Percentiles rank a stretch among this genome's conserved stretches.
Evolutionary conservation across 2,888 invertebrate genomes (phyloP).

Genomic region (Sphaerophoria taeniata): DNA sequence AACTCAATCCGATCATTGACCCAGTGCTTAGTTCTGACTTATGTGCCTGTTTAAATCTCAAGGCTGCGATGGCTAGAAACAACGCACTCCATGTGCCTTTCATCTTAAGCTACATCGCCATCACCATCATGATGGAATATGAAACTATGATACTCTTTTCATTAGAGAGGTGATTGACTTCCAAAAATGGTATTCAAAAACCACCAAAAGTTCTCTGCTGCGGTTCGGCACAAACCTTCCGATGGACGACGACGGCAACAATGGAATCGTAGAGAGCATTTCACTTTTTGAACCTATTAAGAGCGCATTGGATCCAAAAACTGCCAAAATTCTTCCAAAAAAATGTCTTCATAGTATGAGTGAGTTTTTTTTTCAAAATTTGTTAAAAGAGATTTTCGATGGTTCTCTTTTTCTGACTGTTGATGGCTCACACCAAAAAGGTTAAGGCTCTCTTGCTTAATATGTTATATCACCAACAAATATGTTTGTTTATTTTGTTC

Average conservation of each 20-base stretch:
- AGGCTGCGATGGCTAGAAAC: constrained; percentile 63
- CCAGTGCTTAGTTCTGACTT: constrained; percentile 69
- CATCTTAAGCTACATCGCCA: constrained; percentile 3
- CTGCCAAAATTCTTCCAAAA: constrained; percentile 50
- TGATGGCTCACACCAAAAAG: constrained; percentile 17
- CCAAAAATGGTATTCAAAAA: constrained; percentile 38
- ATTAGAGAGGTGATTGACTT: constrained; percentile 69
- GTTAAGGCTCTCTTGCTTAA: constrained; percentile 71
- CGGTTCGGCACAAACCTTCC: too few species aligned
- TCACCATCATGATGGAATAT: constrained; percentile 56
- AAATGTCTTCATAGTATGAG: constrained; percentile 27
- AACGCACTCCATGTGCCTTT: constrained; percentile 6
- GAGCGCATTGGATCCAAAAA: constrained; percentile 48
- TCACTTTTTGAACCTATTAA: constrained; percentile 70
- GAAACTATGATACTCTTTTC: constrained; percentile 68
- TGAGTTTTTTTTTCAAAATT: constrained; percentile 20
- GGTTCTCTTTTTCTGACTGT: constrained; percentile 42
- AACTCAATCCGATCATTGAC: constrained; percentile 72
- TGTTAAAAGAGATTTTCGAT: constrained; percentile 44
- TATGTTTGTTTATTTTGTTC: constrained; percentile 44
- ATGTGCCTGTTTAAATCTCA: constrained; percentile 72
- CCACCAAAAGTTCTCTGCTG: constrained; percentile 15
- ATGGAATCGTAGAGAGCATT: constrained; percentile 51
- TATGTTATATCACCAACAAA: constrained; percentile 69
- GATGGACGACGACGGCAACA: too few species aligned